Base-by-base conservation (phyloP, 2,888 invertebrate genomes). In the Hetaerina titia region DNA sequence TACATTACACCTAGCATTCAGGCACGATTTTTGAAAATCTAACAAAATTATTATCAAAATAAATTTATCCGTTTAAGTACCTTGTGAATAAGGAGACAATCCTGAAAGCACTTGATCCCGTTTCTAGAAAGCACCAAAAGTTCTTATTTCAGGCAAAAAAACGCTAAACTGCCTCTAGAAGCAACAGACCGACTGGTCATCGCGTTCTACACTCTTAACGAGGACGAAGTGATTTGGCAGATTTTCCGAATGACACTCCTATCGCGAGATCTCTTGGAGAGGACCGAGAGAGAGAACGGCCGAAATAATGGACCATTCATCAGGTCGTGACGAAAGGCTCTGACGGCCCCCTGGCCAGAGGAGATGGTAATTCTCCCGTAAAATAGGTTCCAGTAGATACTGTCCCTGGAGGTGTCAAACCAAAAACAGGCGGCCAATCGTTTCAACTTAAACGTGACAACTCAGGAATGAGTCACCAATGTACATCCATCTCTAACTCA, bases 231-330 rank as follows among this genome's bases (percentile, higher is more conserved):
- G 81, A 81, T 81, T 81, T 81, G 81, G 81, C 81, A 81, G 9
- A 25, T 81, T 11, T 31, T 22, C 25, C 81, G 81, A 81, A 15
- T 15, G 25, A 31, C 31, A 11, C 81, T 31, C 9, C 31, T 31
- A 81, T 81, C 81, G 13, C 81, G 2, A 81, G 81, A 81, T 81
- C 81, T 81, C 31, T 81, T 22, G 13, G 31, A 22, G 31, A 81
- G 81, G 81, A 81, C 81, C 11, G 81, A 81, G 25, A 60, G 13
- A 60, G 45, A n/a, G n/a, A n/a, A n/a, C n/a, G n/a, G n/a, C n/a
- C 25, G 81, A 81, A 81, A 81, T 81, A 81, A 81, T 31, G 81
- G 81, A 31, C 81, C 81, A 81, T 81, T 25, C 25, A 25, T 81
- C 81, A 81, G 81, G 31, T 13, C 81, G 81, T 81, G 81, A 81